phyloP scores from a whole-genome alignment of 2,888 invertebrate genomes.

The Lepidochitona cinerea region DNA sequence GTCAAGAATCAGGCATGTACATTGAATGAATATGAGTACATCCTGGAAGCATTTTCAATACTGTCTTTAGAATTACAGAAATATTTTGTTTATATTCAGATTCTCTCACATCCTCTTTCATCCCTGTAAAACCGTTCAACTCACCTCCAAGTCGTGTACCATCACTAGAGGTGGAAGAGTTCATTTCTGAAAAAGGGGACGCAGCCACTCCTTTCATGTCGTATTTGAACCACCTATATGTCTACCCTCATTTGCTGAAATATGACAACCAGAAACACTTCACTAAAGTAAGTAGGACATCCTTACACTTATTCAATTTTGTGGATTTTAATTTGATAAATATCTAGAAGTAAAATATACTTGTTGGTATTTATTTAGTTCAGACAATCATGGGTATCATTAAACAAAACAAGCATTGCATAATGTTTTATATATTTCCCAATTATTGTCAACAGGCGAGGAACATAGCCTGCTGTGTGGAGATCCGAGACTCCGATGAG shows the following conservation, averaged over 20 bases:
- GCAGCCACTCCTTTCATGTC: conserved; percentile 81
- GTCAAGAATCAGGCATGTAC: too few species aligned
- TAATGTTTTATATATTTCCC: neutral
- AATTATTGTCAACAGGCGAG: conserved; percentile 77
- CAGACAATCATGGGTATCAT: too few species aligned
- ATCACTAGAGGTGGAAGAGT: conserved; percentile 88
- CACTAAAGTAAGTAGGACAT: conserved; percentile 76
- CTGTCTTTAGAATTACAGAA: too few species aligned
- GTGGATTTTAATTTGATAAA: too few species aligned
- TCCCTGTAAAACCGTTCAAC: conserved; percentile 88
- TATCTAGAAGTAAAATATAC: too few species aligned
- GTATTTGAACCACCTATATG: conserved; percentile 91
- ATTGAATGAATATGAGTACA: too few species aligned
- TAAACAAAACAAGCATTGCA: too few species aligned
- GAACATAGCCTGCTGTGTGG: conserved; percentile 93
- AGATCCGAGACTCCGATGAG: conserved; percentile 87
- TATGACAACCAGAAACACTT: conserved; percentile 94
- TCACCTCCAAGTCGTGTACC: conserved; percentile 83
- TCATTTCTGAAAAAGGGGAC: conserved; percentile 72
- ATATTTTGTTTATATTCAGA: too few species aligned
- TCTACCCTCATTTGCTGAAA: conserved; percentile 88
- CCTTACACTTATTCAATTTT: too few species aligned
- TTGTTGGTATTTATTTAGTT: too few species aligned
- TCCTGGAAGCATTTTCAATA: too few species aligned
- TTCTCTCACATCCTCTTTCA: conserved; percentile 85